These are phyloP conservation scores for Sturmia bella DNA, from an alignment of 2,888 invertebrate species.

Conservation along the genomic window DNA sequence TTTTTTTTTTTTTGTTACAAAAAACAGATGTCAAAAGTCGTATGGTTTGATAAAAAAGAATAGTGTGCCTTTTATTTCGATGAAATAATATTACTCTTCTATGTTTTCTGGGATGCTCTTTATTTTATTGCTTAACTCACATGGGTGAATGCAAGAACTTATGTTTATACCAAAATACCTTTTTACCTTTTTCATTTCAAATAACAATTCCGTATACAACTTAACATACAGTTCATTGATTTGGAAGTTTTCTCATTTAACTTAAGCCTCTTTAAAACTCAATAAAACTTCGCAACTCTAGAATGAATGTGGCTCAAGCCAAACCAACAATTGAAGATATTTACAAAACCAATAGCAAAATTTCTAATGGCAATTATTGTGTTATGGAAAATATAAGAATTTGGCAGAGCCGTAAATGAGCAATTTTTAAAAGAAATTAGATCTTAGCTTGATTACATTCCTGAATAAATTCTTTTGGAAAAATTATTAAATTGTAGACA, in stretches of 20 bases:
- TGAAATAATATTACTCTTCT: too few species aligned
- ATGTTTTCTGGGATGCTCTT: slow-evolving; percentile 1
- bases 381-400: too few species aligned
- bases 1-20: too few species aligned
- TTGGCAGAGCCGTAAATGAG: too few species aligned
- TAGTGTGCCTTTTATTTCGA: too few species aligned
- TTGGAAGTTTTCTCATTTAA: slow-evolving; percentile 82
- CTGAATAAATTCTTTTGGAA: too few species aligned
- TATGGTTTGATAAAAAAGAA: too few species aligned
- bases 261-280: slow-evolving; percentile 81
- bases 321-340: slow-evolving; percentile 13
- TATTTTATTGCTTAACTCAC: slow-evolving; percentile 22
- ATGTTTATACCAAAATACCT: slow-evolving; percentile 5
- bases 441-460: too few species aligned
- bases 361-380: slow-evolving; percentile 26
- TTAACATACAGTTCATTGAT: slow-evolving; percentile 80
- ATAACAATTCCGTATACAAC: slow-evolving; percentile 48
- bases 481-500: too few species aligned
- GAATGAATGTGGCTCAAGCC: neutral
- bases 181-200: slow-evolving; percentile 49
- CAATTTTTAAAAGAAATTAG: too few species aligned
- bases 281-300: slow-evolving; percentile 34
- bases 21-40: too few species aligned
- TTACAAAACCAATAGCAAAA: slow-evolving; percentile 29
- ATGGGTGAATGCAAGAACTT: neutral